Evolutionary conservation across 2,888 invertebrate species (phyloP), one percentile per base, ranked within the genome.

Genomic region (Sipha maydis): DNA sequence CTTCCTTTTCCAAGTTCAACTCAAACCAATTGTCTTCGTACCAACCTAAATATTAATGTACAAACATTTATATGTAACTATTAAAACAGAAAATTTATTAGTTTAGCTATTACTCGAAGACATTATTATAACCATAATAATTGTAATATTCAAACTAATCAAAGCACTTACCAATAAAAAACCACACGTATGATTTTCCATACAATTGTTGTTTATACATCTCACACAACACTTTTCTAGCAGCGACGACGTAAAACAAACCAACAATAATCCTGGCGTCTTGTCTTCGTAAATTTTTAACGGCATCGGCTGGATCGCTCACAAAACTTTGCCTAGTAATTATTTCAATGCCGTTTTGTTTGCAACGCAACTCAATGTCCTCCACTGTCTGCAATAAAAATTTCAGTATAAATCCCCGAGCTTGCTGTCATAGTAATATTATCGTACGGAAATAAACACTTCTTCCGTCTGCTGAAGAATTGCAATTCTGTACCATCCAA

Each of bases 21-120:
- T 97, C 96, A 92, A 97, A 99, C 99, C 99, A 99, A 92, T 99
- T 98, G 92, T 99, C 98, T 92, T 99, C 98, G 92, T 99, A 99
- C 98, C 98, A 99, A 89, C 97, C 96, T 96, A 75, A 54, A 77
- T 11, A 38, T 19, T 25, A 80, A 28, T 28, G 31, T 71, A 31
- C 11, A 31, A 71, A 61, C 7, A 56, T 19, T 21, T 56, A 3
- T 19, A 61, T 5, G 5, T 25, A 25, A 61, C 7, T 25, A 7
- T 61, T 25, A 7, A 9, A 61, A 25, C 3, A 61, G 61, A 0
- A 48, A 48, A 48, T 48, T 21, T 25, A 25, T 25, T 25, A 41
- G 8, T 7, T 7, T 5, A 41, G 11, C 3, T 41, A 41, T 41
- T 11, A 61, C 7, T 4, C 25, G 21, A 1, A 17, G 56, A 25